phyloP scores from a whole-genome alignment of 2,888 invertebrate genomes.

The Chromoteleia sp. region DNA sequence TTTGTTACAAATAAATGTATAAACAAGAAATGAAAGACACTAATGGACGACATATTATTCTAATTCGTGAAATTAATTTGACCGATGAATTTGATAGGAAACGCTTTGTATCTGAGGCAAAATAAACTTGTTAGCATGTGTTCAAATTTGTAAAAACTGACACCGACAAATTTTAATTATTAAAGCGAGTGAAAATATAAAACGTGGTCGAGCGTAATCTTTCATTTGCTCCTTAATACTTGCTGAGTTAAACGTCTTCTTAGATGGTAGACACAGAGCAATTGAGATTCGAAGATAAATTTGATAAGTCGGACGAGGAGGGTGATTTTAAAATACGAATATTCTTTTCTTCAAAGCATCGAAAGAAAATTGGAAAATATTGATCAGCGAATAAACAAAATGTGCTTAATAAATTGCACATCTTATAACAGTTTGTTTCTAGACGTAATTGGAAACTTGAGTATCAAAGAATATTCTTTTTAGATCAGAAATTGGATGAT shows the following conservation, averaged over 20 bases:
- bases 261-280: too few relatives aligned
- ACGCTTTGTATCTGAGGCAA: too few relatives aligned
- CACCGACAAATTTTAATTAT: background rate
- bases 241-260: background rate
- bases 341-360: background rate
- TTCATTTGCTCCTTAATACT: background rate
- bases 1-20: too few relatives aligned
- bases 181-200: background rate
- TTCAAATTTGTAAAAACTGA: too few relatives aligned
- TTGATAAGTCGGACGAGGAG: background rate
- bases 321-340: background rate
- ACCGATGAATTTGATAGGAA: too few relatives aligned
- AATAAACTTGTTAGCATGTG: too few relatives aligned
- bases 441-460: slow-evolving; percentile 21
- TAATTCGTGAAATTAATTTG: too few relatives aligned
- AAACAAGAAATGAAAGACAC: too few relatives aligned
- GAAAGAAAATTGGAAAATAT: background rate
- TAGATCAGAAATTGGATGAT: slow-evolving; percentile 20
- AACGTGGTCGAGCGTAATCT: background rate
- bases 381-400: slow-evolving; percentile 1
- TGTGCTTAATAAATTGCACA: slow-evolving; percentile 4
- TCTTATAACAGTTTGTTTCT: slow-evolving; percentile 10
- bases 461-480: slow-evolving; percentile 15
- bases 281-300: background rate
- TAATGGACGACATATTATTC: too few relatives aligned